Base-by-base conservation (phyloP, 1,140 invertebrate genomes). In the Tachypleus tridentatus region DNA sequence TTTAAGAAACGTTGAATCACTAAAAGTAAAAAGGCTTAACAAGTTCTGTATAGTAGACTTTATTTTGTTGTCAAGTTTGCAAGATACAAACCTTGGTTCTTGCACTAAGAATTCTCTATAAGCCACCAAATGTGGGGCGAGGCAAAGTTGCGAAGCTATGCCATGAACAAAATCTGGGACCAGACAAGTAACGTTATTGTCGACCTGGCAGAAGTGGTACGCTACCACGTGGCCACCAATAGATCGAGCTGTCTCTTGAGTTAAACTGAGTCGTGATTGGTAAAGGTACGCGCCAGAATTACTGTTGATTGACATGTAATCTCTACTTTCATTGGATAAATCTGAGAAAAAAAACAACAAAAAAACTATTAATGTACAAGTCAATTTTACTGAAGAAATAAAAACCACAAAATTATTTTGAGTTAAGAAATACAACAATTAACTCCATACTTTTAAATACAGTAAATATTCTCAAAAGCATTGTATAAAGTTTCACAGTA, bases 111-210 rank as follows among this genome's bases (percentile, higher is more conserved):
- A 85, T 71, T 95, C 89, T 67, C 88, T 82, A 76, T 94, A 97
- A 0, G 90, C 84, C 65, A 84, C 80, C 29, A 97, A 77, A 75
- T 92, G 88, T 0, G 93, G 93, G 9, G 88, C 84, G 76, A 93
- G 89, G 67, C 90, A 91, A 4, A 97, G 78, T 73, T 95, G 91
- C 1, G 92, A 92, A 3, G 92, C 91, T 58, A 97, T 73, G 1
- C 91, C 95, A 76, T 97, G 93, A 8, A 97, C 88, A 74, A 96
- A 91, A 75, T 97, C 93, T 49, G 93, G 89, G 59, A 96, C 91
- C 69, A 93, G 80, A 76, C 93, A 97, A 5, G 93, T 96, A 69
- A 85, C 85, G 75, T 92, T 93, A 74, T 95, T 93, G 74, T 96
- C 93, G 2, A 91, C 88, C 82, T 88, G 79, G 74, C 93, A 97